These are phyloP conservation scores for Malurus melanocephalus DNA, from an alignment of 2,113 vertebrate species.

Conservation along the genomic window DNA sequence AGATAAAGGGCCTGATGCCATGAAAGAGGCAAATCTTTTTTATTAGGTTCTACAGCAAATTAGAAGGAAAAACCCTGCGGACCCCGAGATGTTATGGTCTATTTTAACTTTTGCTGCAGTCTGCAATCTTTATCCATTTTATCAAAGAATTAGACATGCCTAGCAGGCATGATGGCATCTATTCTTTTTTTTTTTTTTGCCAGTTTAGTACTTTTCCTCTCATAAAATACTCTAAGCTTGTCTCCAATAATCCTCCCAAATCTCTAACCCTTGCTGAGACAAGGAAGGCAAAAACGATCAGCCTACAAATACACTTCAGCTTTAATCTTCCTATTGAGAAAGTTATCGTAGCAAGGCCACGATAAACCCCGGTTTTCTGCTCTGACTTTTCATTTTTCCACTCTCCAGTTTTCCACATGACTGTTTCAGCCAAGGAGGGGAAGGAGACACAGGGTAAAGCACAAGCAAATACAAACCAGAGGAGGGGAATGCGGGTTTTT, in stretches of 20 bases:
- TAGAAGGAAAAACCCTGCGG: not conserved
- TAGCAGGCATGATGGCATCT: constrained; percentile 28
- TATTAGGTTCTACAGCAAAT: constrained; percentile 10
- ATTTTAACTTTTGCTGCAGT: constrained; percentile 13
- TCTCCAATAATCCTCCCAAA: constrained; percentile 19
- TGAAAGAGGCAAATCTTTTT: not conserved
- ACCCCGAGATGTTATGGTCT: not conserved
- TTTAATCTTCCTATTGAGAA: not conserved
- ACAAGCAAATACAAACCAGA: not conserved
- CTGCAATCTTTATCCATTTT: constrained; percentile 12
- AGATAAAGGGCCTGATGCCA: not conserved
- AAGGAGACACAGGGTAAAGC: not conserved
- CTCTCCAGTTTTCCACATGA: not conserved
- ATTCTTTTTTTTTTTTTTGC: not conserved
- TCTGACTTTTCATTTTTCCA: not conserved
- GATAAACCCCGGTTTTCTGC: not conserved
- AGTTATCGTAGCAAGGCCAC: fast-evolving
- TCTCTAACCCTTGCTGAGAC: constrained; percentile 16
- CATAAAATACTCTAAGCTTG: not conserved
- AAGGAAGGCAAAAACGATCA: not conserved
- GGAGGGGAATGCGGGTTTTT: not conserved
- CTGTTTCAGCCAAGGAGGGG: not conserved
- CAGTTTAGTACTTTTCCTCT: constrained; percentile 14
- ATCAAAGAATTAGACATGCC: constrained; percentile 20
- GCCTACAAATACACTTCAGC: not conserved